These are phyloP conservation scores for Pygmarrhopalites habei DNA, from an alignment of 1,140 invertebrate genomes.

Conservation along the genomic window DNA sequence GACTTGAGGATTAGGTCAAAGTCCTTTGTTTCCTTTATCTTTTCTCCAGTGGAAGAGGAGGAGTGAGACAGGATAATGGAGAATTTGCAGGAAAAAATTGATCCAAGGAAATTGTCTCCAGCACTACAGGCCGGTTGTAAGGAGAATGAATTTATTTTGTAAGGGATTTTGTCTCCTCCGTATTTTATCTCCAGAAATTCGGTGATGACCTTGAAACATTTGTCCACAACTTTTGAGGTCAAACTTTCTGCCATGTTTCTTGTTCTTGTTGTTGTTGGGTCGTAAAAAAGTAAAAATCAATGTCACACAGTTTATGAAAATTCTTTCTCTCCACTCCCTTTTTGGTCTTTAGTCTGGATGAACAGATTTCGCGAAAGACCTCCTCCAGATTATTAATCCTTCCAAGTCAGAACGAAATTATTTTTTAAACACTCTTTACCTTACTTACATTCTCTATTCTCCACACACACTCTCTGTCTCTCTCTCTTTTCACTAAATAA, in stretches of 20 bases:
- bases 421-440: not conserved
- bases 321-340: no score
- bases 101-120: constrained; percentile 26
- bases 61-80: not conserved
- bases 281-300: no score
- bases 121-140: constrained; percentile 14
- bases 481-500: no score
- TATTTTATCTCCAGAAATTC: constrained; percentile 21
- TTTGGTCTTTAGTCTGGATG: no score
- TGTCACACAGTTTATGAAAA: no score
- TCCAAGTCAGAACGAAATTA: not conserved
- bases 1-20: constrained; percentile 29
- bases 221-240: constrained; percentile 11
- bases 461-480: no score
- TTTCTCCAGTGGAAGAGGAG: not conserved
- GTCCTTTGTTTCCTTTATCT: not conserved
- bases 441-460: no score
- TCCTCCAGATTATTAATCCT: no score
- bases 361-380: no score
- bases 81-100: constrained; percentile 19
- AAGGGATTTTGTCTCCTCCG: not conserved
- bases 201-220: constrained; percentile 11
- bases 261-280: no score
- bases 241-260: not conserved
- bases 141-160: constrained; percentile 16